Conservation (phyloP, 2,113 vertebrate species). For the Saiga tatarica region DNA sequence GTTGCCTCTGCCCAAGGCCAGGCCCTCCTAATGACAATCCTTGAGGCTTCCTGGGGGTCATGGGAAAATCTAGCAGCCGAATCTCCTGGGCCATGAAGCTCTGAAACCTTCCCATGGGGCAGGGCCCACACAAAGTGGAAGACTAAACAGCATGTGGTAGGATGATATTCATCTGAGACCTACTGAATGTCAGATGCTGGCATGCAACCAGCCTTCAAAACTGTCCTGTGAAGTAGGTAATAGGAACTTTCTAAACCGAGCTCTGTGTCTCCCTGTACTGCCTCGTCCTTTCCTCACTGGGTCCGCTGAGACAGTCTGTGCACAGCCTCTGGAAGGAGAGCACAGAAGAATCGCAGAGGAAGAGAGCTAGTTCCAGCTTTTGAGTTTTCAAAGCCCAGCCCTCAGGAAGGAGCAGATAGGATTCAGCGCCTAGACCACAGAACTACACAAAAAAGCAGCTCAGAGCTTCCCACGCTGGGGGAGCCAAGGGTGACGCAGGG, state of each 20-base stretch:
- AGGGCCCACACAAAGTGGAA: not conserved
- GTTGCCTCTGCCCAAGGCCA: not conserved
- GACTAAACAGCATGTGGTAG: too few species aligned
- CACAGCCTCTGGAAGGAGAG: not conserved
- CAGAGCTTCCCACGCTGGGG: not conserved
- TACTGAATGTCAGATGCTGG: not conserved
- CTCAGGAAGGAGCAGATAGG: not conserved
- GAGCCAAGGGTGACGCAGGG: too few species aligned
- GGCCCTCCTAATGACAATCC: not conserved
- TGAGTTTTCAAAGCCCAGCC: not conserved
- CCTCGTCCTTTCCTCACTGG: not conserved
- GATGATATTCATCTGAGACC: not conserved
- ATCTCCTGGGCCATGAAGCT: not conserved
- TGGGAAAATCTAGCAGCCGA: not conserved
- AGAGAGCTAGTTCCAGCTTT: not conserved
- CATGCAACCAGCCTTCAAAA: not conserved
- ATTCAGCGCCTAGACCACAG: not conserved
- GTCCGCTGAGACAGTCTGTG: not conserved
- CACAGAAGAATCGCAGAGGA: not conserved
- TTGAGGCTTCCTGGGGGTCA: not conserved
- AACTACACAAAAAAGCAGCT: fast-evolving
- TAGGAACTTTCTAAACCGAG: not conserved
- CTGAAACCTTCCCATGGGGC: not conserved
- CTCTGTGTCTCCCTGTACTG: not conserved
- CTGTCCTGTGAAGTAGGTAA: not conserved